Evolutionary conservation across 2,797 vertebrate genomes (phyloP), one percentile per base, ranked within the genome.

Genomic region (Rhynchotus rufescens): DNA sequence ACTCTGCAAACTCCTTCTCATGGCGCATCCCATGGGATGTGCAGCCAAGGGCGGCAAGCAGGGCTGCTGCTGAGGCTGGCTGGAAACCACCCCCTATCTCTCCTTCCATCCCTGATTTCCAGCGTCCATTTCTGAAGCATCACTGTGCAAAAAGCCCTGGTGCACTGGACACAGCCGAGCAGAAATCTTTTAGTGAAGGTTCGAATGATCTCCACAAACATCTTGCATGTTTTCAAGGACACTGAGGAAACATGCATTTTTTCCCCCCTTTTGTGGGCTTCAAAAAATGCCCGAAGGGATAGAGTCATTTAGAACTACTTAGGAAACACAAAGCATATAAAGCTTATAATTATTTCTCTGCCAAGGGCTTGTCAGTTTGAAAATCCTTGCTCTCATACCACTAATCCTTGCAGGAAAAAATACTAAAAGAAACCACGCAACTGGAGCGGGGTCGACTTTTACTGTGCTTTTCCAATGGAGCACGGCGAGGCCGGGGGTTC

Each of bases 311-410:
- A 90, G 92, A 95, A 93, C 86, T 94, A 89, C 92, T 96, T 93
- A 90, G 65, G 71, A 94, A 94, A 95, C 52, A 93, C 82, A 94
- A 94, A 96, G 88, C 74, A 92, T 76, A 94, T 92, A 91, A 92
- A 86, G 80, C 67, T 89, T 81, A 57, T 90, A 95, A 96, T 96
- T 96, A 96, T 94, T 94, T 88, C 93, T 94, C 88, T 96, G 96
- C 95, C 95, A 96, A 96, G 54, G 90, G 90, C 94, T 92, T 96
- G 94, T 94, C 95, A 95, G 90, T 92, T 94, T 90, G 90, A 96
- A 96, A 96, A 96, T 94, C 92, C 93, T 61, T 2, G n/a, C 90
- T 94, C 93, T 94, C 92, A 92, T 94, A 94, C 86, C 78, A 89
- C 88, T 95, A 96, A 96, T 94, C 93, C 94, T 89, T 82, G 79